These are phyloP conservation scores for Oikopleura dioica DNA, from an alignment of 23 tunicate genomes.

Conservation along the genomic window DNA sequence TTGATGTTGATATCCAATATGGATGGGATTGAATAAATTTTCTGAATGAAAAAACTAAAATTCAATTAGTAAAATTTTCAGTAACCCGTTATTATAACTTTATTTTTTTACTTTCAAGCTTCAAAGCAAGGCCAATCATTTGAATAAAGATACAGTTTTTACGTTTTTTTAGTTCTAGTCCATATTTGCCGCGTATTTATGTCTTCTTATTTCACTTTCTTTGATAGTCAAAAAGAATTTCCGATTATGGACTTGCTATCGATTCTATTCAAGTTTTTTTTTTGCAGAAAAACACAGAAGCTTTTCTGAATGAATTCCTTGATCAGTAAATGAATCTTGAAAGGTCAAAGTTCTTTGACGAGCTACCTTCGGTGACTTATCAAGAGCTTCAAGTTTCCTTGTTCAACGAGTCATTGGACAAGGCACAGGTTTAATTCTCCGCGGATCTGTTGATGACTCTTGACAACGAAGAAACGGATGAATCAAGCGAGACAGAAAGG, in stretches of 20 bases:
- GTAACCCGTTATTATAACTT: too few relatives aligned
- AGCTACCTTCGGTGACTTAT: background rate
- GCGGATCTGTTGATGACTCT: background rate
- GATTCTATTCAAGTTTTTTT: background rate
- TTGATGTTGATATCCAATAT: too few relatives aligned
- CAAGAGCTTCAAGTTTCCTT: background rate
- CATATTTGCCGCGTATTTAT: background rate
- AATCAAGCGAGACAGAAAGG: background rate
- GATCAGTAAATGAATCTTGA: background rate
- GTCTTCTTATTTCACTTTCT: background rate
- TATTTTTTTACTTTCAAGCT: too few relatives aligned
- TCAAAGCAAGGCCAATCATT: too few relatives aligned
- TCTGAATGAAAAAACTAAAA: too few relatives aligned
- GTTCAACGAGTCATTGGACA: background rate
- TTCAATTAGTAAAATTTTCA: too few relatives aligned
- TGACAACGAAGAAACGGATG: background rate
- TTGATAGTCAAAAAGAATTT: background rate
- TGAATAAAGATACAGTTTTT: too few relatives aligned
- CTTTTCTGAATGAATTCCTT: background rate
- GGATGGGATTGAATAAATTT: too few relatives aligned
- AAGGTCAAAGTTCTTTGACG: background rate
- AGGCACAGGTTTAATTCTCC: background rate
- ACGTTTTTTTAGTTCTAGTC: too few relatives aligned
- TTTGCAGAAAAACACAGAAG: background rate
- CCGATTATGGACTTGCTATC: constrained; percentile 1